These are phyloP conservation scores for Corythornis vintsioides DNA, from an alignment of 2,113 vertebrate species.

Conservation along the genomic window DNA sequence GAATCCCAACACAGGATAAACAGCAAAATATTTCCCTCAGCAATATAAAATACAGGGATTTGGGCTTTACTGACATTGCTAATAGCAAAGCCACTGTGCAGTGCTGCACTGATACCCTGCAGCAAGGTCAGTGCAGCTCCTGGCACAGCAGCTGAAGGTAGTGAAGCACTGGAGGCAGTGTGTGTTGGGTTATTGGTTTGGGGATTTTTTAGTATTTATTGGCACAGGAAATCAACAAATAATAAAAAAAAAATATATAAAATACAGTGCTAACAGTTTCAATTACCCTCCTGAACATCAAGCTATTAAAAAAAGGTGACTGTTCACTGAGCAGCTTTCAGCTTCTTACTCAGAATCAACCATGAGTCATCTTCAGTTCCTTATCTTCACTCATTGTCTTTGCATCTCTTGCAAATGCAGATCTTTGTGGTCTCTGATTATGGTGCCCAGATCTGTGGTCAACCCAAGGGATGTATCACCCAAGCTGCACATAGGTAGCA, in stretches of 20 bases:
- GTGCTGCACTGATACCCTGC: background rate
- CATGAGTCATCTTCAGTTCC: background rate
- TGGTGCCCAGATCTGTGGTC: background rate
- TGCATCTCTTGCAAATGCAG: background rate
- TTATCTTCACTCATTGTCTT: fast-evolving
- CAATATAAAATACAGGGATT: background rate
- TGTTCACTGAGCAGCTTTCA: background rate
- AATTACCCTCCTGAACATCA: background rate
- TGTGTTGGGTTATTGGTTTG: background rate
- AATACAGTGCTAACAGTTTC: background rate
- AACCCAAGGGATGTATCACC: background rate
- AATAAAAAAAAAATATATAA: background rate
- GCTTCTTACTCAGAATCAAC: background rate
- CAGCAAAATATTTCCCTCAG: conserved; percentile 40
- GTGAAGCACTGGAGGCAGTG: background rate
- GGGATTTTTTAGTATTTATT: background rate
- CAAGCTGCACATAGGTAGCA: background rate
- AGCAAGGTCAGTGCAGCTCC: background rate
- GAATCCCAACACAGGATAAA: conserved; percentile 42
- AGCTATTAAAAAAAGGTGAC: background rate
- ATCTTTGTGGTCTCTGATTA: background rate
- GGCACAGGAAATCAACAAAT: background rate
- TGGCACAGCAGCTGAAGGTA: fast-evolving
- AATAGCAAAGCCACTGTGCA: background rate
- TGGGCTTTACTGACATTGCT: background rate